These are phyloP conservation scores for Bovichtus diacanthus DNA, from an alignment of 2,797 vertebrate genomes.

Conservation along the genomic window DNA sequence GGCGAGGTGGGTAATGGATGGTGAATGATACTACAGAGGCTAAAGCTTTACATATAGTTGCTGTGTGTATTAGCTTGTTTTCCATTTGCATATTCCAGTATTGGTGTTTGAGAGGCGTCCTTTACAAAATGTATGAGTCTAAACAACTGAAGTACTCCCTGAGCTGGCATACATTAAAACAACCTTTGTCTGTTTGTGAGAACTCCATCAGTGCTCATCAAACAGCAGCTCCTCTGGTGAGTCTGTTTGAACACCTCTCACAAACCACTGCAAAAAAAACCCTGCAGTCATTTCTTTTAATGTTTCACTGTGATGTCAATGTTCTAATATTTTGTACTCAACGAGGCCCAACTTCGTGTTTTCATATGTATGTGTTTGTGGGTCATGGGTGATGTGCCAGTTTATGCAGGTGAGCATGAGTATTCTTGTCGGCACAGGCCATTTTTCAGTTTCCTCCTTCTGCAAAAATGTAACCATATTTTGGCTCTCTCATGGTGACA, in stretches of 20 bases:
- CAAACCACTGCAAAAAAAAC: constrained; percentile 14
- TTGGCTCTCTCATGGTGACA: constrained; percentile 68
- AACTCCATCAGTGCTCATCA: constrained; percentile 22
- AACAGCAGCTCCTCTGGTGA: constrained; percentile 12
- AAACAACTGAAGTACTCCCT: constrained; percentile 45
- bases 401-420: constrained; percentile 33
- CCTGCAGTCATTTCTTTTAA: constrained; percentile 22
- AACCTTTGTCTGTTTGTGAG: constrained; percentile 44
- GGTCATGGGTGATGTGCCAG: constrained; percentile 8
- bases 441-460: constrained; percentile 66
- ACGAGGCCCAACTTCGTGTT: constrained; percentile 21
- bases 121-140: constrained; percentile 15
- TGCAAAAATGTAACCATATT: constrained; percentile 64
- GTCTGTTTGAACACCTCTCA: constrained; percentile 24
- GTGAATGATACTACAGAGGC: constrained; percentile 43
- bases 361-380: constrained; percentile 21
- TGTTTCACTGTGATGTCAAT: constrained; percentile 23
- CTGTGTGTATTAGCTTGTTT: constrained; percentile 34
- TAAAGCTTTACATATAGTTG: constrained; percentile 24
- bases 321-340: neutral
- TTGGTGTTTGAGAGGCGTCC: constrained; percentile 29
- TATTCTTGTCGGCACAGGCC: constrained; percentile 56
- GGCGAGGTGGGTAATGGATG: constrained; percentile 38
- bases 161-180: constrained; percentile 51
- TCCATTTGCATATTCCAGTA: constrained; percentile 32